phyloP scores from a whole-genome alignment of 53 echinoderm and acorn worm genomes.

The Henricia sp. region DNA sequence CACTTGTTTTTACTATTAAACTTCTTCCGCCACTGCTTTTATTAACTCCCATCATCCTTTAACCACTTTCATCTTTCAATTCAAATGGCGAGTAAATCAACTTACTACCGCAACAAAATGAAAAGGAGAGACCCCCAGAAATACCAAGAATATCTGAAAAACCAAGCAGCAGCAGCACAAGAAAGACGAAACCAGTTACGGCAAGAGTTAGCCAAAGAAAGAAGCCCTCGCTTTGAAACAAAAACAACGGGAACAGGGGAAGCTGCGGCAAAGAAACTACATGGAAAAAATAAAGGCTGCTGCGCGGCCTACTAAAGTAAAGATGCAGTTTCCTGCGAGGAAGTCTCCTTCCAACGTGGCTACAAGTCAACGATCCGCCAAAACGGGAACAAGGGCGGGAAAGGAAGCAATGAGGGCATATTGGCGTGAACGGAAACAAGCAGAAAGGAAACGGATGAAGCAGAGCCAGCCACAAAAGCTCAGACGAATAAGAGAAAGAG shows the following conservation, averaged over 20 bases:
- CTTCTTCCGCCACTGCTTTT: background rate
- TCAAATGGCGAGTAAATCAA: constrained; percentile 4
- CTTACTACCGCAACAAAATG: background rate
- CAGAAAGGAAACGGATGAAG: constrained; percentile 11
- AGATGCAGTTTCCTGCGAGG: background rate
- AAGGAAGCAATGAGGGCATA: background rate
- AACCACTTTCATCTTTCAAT: background rate
- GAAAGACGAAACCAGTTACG: background rate
- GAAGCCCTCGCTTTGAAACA: background rate
- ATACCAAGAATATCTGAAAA: constrained; percentile 1
- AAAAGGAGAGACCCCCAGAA: background rate
- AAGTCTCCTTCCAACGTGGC: background rate
- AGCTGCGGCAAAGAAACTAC: background rate
- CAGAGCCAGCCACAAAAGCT: constrained; percentile 15
- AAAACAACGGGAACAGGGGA: constrained; percentile 5
- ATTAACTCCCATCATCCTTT: background rate
- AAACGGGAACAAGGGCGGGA: constrained; percentile 11
- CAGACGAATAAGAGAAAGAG: constrained; percentile 24
- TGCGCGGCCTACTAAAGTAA: background rate
- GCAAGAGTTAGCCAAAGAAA: background rate
- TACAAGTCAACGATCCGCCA: background rate
- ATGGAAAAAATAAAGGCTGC: background rate
- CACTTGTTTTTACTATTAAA: background rate
- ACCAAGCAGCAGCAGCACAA: background rate
- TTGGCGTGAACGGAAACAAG: constrained; percentile 31